A percentile compares a stretch with the other conserved stretches of the same genome.
These are phyloP conservation scores for Calcarius lapponicus DNA, from an alignment of 2,797 vertebrate species.

Conservation along the genomic window DNA sequence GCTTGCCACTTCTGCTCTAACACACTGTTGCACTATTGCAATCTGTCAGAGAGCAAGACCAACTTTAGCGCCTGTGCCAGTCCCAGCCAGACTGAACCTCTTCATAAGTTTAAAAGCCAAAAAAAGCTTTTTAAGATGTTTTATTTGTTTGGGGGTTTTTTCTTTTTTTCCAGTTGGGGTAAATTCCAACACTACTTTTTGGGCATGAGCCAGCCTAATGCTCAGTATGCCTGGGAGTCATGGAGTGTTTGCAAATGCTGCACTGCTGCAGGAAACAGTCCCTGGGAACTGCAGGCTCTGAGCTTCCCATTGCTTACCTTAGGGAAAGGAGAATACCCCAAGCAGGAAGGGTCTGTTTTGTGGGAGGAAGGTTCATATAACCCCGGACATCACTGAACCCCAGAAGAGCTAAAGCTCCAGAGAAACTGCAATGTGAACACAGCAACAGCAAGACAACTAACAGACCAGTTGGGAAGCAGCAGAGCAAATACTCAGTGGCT, in stretches of 20 bases:
- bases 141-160: neutral
- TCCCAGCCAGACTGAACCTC: neutral
- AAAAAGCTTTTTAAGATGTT: neutral
- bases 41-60: neutral
- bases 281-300: neutral
- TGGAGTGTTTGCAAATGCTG: neutral
- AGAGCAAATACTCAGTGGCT: neutral
- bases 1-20: neutral
- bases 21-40: neutral
- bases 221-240: neutral
- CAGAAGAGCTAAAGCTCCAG: neutral
- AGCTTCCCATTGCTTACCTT: constrained; percentile 26
- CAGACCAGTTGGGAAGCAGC: neutral
- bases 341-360: neutral
- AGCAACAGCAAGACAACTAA: neutral
- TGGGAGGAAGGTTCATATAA: neutral
- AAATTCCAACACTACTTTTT: no score
- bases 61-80: neutral
- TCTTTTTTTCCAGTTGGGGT: neutral
- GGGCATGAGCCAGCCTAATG: neutral
- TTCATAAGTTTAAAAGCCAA: neutral
- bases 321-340: constrained; percentile 31
- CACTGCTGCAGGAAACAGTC: constrained; percentile 5
- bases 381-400: neutral
- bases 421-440: neutral